phyloP scores from a whole-genome alignment of 2,888 invertebrate genomes.

The Candidula unifasciata region DNA sequence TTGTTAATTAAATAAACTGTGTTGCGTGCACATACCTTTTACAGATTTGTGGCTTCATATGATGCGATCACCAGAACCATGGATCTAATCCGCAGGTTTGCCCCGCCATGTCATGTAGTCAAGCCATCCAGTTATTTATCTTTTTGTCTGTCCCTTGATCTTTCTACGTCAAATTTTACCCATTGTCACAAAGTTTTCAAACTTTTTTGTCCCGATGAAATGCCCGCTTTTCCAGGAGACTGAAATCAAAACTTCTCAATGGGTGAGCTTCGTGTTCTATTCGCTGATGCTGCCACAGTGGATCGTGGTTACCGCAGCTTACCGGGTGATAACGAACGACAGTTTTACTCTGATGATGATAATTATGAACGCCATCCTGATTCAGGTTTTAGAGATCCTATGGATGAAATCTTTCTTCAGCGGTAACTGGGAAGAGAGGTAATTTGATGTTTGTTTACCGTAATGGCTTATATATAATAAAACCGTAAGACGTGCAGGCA shows the following conservation, averaged over 20 bases:
- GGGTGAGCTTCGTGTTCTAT: slow-evolving; percentile 61
- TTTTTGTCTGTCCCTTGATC: too few relatives aligned
- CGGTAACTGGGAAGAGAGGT: slow-evolving; percentile 46
- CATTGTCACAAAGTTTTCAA: too few relatives aligned
- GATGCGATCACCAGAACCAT: too few relatives aligned
- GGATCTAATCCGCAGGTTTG: too few relatives aligned
- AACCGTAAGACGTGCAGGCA: too few relatives aligned
- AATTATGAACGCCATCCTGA: slow-evolving; percentile 61
- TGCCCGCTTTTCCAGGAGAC: slow-evolving; percentile 60
- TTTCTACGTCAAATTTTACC: too few relatives aligned
- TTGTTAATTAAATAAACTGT: too few relatives aligned
- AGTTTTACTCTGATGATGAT: slow-evolving; percentile 66
- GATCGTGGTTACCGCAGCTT: slow-evolving; percentile 64
- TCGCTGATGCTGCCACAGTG: slow-evolving; percentile 65
- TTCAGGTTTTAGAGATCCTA: slow-evolving; percentile 63
- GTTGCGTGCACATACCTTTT: too few relatives aligned
- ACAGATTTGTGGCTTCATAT: too few relatives aligned
- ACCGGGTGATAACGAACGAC: slow-evolving; percentile 63
- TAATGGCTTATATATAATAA: background rate
- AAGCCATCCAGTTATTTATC: too few relatives aligned
- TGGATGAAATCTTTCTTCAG: slow-evolving; percentile 54
- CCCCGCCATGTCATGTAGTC: too few relatives aligned
- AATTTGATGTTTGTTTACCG: background rate
- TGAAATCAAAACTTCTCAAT: slow-evolving; percentile 56
- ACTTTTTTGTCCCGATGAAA: too few relatives aligned